phyloP scores from a whole-genome alignment of 2,797 vertebrate species.

The Nyctibius grandis region DNA sequence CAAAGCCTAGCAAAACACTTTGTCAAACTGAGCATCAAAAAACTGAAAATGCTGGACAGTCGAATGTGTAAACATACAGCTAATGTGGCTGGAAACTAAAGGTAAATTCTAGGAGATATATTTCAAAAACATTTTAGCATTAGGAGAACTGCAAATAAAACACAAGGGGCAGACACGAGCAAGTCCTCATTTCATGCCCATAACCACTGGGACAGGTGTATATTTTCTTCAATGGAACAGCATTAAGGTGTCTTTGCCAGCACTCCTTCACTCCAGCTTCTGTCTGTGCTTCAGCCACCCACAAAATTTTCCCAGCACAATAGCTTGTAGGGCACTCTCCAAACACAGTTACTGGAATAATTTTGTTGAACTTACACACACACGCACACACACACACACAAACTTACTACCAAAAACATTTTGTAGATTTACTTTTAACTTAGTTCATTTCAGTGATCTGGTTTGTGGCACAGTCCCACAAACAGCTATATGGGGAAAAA shows the following conservation, averaged over 20 bases:
- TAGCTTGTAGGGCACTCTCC: not conserved
- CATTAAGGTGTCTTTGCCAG: not conserved
- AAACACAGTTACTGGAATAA: not conserved
- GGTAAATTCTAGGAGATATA: not conserved
- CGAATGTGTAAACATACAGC: not conserved
- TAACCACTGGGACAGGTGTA: not conserved
- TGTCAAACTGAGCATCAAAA: not conserved
- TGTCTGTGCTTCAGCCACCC: not conserved
- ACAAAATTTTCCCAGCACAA: not conserved
- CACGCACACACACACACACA: not conserved
- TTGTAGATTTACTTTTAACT: not conserved
- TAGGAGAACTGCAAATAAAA: not conserved
- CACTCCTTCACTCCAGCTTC: not conserved
- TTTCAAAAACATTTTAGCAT: not conserved
- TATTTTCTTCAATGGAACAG: not conserved
- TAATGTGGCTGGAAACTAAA: not conserved
- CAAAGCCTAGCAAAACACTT: not conserved
- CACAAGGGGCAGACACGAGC: not conserved
- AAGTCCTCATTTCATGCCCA: not conserved
- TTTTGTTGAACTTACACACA: not conserved
- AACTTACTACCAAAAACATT: not conserved
- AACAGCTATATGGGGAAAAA: not conserved
- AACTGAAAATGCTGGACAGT: not conserved
- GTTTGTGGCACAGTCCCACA: not conserved
- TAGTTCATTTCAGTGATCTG: not conserved